Evolutionary conservation across 2,797 vertebrate species (phyloP).

Genomic region (Tauraco hartlaubi): DNA sequence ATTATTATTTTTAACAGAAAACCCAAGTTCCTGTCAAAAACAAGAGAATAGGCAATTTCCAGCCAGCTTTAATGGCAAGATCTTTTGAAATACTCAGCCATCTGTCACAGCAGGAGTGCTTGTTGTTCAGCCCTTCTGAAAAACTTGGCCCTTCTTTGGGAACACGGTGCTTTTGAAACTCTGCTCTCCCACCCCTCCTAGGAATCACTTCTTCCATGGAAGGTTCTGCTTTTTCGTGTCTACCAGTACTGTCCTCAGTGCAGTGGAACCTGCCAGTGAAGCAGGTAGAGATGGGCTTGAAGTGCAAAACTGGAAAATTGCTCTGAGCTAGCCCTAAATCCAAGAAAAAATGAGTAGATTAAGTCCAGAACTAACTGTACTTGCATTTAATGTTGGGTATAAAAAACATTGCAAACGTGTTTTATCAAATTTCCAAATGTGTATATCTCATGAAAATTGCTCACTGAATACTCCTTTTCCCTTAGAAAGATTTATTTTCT

Average conservation of each 20-base stretch:
- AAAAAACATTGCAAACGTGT: not conserved
- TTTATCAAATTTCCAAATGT: not conserved
- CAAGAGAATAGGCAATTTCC: slow-evolving; percentile 44
- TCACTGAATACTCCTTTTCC: not conserved
- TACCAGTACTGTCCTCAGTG: not conserved
- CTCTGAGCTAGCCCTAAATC: not conserved
- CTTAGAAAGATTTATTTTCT: not conserved
- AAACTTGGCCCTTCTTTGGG: slow-evolving; percentile 46
- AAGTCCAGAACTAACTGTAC: not conserved
- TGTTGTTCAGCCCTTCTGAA: slow-evolving; percentile 46
- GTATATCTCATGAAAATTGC: not conserved
- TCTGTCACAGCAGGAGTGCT: slow-evolving; percentile 65
- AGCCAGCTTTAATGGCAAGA: slow-evolving; percentile 55
- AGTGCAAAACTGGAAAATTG: not conserved
- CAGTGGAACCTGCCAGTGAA: not conserved
- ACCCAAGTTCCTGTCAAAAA: slow-evolving; percentile 53
- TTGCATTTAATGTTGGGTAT: not conserved
- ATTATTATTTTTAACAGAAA: slow-evolving; percentile 48
- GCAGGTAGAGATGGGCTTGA: not conserved
- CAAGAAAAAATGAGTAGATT: not conserved
- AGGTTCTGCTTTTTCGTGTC: not conserved
- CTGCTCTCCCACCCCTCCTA: not conserved
- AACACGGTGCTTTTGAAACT: slow-evolving; percentile 32
- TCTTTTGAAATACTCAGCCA: slow-evolving; percentile 63
- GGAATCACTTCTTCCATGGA: not conserved